Conservation (phyloP, 2,888 invertebrate genomes). For the Drosophila leonis region DNA sequence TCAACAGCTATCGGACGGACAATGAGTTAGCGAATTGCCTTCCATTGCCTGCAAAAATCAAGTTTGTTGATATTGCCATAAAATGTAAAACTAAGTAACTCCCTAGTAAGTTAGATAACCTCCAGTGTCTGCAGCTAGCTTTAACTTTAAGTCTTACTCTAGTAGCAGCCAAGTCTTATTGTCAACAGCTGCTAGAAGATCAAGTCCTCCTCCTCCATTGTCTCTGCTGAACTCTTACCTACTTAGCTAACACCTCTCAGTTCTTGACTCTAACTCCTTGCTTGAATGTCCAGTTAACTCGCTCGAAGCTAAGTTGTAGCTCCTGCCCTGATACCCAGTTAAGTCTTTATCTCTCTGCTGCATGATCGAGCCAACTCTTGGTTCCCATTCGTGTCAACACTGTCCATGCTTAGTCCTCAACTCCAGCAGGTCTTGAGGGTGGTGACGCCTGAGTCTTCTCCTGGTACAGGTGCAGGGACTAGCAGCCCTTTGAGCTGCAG, state of each 20-base stretch:
- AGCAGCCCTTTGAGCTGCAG: too few species aligned
- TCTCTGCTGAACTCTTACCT: neutral
- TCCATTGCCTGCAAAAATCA: neutral
- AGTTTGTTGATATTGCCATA: slow-evolving; percentile 6
- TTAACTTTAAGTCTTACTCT: too few species aligned
- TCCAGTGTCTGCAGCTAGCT: too few species aligned
- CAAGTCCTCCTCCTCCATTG: neutral
- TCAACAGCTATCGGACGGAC: slow-evolving; percentile 1
- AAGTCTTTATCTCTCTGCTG: too few species aligned
- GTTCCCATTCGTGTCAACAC: too few species aligned
- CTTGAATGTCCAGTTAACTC: neutral
- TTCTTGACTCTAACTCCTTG: neutral
- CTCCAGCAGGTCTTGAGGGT: too few species aligned
- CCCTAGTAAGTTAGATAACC: neutral
- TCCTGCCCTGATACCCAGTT: too few species aligned
- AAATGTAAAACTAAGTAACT: neutral
- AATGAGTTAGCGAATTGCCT: slow-evolving; percentile 34
- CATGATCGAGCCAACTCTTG: too few species aligned
- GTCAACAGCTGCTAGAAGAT: neutral
- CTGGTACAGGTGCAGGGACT: too few species aligned
- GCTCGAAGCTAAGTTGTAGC: neutral
- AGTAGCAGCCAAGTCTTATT: neutral
- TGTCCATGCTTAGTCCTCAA: too few species aligned
- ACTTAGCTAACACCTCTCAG: neutral
- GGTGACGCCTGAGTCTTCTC: too few species aligned